Evolutionary conservation across 1,140 invertebrate genomes (phyloP), one percentile per base, ranked within the genome.

Genomic region (Ceratosolen fusciceps): DNA sequence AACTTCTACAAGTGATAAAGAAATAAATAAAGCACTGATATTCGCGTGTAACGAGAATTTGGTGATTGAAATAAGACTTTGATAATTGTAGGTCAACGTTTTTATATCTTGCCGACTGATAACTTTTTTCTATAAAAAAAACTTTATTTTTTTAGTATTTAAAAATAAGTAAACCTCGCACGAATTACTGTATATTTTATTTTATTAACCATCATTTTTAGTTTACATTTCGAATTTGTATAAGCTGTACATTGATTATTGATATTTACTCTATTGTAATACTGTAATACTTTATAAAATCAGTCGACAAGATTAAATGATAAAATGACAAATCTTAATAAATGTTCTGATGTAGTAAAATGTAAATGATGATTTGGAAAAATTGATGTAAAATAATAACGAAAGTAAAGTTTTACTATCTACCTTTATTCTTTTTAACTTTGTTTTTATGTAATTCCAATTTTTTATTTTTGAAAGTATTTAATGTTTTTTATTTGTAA

Each of bases 1-100:
- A 78, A 70, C 19, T 47, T 74, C 10, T 73, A 75, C n/a, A 65
- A 74, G 76, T 68, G 71, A 72, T 72, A 70, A 56, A 72, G 67
- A 74, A 52, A 62, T 73, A 79, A 79, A 74, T 58, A 68, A 74
- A 58, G n/a, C 31, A 79, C 71, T 58, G 37, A 39, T 52, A 79
- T 79, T 79, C 10, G 19, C 39, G 58, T 75, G 21, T 71, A 73
- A 71, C 47, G 65, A 24, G 31, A n/a, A 75, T 74, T 52, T n/a
- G 14, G 65, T 75, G 29, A 47, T 58, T 58, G 12, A 60, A 47
- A 56, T 29, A 74, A 75, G 29, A 75, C 29, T 71, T 79, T 74
- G 47, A 29, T 24, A 58, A 54, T 5, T 79, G 58, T 72, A 71
- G 31, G 74, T 74, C 12, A 12, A 43, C 29, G 31, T 74, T 79